Conservation (phyloP, 2,888 invertebrate species). For the Oxyscelio sp. region DNA sequence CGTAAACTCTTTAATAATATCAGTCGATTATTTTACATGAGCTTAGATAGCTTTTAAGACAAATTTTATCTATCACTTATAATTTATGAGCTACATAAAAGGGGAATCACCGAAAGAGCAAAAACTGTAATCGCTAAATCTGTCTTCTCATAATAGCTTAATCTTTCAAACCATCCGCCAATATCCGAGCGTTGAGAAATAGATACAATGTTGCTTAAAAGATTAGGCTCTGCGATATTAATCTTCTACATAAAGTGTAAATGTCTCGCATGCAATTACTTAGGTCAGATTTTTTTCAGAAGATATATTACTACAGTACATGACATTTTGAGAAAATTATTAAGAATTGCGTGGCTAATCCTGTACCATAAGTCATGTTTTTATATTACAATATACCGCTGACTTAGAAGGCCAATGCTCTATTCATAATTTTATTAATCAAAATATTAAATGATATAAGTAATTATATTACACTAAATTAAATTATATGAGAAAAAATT, state of each 20-base stretch:
- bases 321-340: conserved; percentile 3
- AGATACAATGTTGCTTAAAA: conserved; percentile 27
- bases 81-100: conserved; percentile 31
- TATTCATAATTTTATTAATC: too few species aligned
- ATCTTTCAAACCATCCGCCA: conserved; percentile 36
- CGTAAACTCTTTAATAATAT: background rate
- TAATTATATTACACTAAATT: too few species aligned
- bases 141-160: conserved; percentile 30
- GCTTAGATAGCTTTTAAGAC: conserved; percentile 8
- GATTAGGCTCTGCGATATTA: conserved; percentile 25
- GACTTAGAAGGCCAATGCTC: too few species aligned
- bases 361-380: too few species aligned
- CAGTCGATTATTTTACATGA: conserved; percentile 5
- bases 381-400: too few species aligned
- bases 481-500: too few species aligned
- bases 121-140: conserved; percentile 26
- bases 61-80: conserved; percentile 5
- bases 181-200: conserved; percentile 28
- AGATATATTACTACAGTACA: background rate
- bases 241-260: conserved; percentile 8
- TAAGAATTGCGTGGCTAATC: background rate
- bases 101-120: conserved; percentile 24
- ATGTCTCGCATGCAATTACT: conserved; percentile 13
- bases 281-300: conserved; percentile 12
- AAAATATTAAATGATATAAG: too few species aligned